These are phyloP conservation scores for Tamandua tetradactyla DNA, from an alignment of 2,797 vertebrate genomes.

Conservation along the genomic window DNA sequence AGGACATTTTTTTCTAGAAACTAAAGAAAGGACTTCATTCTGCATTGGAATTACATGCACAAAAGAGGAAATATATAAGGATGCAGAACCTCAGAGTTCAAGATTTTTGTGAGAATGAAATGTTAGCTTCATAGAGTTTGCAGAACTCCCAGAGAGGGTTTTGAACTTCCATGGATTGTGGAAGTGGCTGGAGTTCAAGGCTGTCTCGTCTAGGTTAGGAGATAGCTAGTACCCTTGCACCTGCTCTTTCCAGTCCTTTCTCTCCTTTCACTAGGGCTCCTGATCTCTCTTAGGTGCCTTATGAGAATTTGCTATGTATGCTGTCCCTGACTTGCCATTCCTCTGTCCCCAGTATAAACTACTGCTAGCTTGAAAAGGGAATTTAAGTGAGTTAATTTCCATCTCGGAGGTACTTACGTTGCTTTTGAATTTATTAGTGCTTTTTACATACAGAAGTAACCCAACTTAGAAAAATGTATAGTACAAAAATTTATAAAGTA, in stretches of 20 bases:
- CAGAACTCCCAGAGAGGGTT: neutral
- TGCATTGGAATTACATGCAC: neutral
- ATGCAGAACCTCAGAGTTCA: neutral
- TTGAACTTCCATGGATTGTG: neutral
- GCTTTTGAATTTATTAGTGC: neutral
- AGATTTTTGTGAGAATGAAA: neutral
- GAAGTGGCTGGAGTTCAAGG: neutral
- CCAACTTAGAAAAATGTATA: neutral
- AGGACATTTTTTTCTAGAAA: neutral
- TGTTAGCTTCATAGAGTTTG: neutral
- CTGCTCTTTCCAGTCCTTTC: neutral
- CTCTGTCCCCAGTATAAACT: neutral
- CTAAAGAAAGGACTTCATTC: neutral
- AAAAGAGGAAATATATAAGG: neutral
- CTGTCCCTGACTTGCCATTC: neutral
- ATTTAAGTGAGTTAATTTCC: neutral
- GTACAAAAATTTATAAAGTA: neutral
- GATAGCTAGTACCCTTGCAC: neutral
- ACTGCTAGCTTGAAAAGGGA: neutral
- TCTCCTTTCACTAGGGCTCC: neutral
- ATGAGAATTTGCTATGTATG: neutral
- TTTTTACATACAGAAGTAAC: constrained; percentile 28
- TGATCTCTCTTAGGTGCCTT: neutral
- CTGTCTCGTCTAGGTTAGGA: neutral
- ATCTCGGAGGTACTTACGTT: neutral